Evolutionary conservation across 2,113 vertebrate genomes (phyloP).

Genomic region (Rostratula benghalensis): DNA sequence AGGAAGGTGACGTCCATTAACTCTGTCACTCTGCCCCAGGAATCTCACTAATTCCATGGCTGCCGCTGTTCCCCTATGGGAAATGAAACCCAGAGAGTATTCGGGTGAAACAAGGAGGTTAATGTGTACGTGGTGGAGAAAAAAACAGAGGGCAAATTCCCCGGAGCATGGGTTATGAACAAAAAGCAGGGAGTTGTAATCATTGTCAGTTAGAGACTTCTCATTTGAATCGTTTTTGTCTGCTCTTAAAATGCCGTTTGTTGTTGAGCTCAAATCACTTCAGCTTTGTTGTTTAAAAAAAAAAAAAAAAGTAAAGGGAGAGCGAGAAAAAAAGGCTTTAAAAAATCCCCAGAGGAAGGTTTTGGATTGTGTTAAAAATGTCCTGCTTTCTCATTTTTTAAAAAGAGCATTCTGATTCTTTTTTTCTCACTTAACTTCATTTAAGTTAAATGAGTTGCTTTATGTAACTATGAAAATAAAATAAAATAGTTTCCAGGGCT

Average conservation of each 20-base stretch:
- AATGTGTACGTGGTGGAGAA: background rate
- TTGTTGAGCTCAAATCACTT: conserved; percentile 26
- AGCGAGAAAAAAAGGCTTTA: background rate
- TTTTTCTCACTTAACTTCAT: background rate
- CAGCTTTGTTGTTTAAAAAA: background rate
- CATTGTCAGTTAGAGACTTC: background rate
- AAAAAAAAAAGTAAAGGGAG: background rate
- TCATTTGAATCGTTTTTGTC: conserved; percentile 24
- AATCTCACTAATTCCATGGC: background rate
- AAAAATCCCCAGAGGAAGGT: background rate
- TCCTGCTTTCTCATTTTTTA: background rate
- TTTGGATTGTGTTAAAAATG: background rate
- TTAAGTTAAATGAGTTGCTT: conserved; percentile 33
- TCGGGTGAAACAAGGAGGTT: background rate
- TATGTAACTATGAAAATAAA: conserved; percentile 19
- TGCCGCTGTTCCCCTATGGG: background rate
- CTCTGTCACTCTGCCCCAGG: background rate
- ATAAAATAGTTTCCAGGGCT: background rate
- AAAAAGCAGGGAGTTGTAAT: conserved; percentile 8
- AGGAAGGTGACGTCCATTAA: background rate
- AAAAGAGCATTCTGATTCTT: background rate
- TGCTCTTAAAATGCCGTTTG: conserved; percentile 1
- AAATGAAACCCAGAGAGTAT: background rate
- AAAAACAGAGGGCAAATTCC: background rate
- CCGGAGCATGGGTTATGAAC: background rate